These are phyloP conservation scores for Nycticorax nycticorax DNA, from an alignment of 2,113 vertebrate species.

Conservation along the genomic window DNA sequence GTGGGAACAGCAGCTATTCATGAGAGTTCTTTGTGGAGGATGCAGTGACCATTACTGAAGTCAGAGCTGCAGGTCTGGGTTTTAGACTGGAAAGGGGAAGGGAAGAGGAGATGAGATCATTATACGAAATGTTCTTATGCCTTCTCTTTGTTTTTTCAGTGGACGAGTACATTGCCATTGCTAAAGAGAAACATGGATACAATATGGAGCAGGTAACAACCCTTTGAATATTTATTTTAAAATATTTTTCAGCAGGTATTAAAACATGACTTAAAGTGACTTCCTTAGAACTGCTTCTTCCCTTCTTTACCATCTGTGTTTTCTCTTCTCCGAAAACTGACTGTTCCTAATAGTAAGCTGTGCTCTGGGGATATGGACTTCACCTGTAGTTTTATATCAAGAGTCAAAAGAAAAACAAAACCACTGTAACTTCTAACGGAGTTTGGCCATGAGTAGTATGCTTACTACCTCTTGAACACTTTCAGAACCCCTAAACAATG, in stretches of 20 bases:
- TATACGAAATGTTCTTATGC: neutral
- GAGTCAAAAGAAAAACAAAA: neutral
- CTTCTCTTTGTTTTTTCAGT: conserved; percentile 80
- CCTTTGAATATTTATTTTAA: neutral
- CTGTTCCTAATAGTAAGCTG: neutral
- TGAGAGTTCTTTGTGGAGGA: neutral
- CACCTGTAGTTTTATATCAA: neutral
- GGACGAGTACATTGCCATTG: conserved; percentile 93
- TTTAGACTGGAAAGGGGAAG: neutral
- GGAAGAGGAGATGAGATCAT: neutral
- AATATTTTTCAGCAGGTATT: neutral
- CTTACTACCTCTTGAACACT: neutral
- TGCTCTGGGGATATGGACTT: neutral
- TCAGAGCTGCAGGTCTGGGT: neutral
- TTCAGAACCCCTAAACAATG: neutral
- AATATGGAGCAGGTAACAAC: conserved; percentile 94
- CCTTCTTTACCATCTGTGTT: neutral
- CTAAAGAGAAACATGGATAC: conserved; percentile 96
- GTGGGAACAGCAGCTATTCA: neutral
- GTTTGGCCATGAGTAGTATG: neutral
- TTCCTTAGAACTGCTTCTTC: neutral
- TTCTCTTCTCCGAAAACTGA: neutral
- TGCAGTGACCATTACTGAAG: neutral
- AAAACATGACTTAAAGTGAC: neutral
- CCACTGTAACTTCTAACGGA: neutral